Evolutionary conservation across 2,797 vertebrate genomes (phyloP).

Genomic region (Tinamus major): DNA sequence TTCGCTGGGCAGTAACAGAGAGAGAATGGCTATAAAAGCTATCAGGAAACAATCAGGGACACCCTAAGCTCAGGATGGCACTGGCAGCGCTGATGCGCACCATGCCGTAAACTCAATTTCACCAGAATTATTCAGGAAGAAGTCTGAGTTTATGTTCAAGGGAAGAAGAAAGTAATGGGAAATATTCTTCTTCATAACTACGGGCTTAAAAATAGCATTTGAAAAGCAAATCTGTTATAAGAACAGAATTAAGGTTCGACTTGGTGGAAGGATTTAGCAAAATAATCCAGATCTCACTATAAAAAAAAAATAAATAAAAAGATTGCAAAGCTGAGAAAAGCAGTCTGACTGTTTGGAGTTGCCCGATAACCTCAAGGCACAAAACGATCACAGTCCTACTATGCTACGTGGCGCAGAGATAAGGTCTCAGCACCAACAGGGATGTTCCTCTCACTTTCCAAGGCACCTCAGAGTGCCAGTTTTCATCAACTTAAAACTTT

Average conservation of each 20-base stretch:
- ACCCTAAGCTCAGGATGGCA: not conserved
- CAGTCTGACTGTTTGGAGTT: not conserved
- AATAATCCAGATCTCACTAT: constrained; percentile 4
- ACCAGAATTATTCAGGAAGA: not conserved
- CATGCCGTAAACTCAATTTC: not conserved
- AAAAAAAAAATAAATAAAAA: not conserved
- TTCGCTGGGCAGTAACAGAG: not conserved
- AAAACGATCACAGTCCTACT: not conserved
- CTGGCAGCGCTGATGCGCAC: not conserved
- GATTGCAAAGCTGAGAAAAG: not conserved
- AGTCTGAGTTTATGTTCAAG: not conserved
- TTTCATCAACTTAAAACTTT: not conserved
- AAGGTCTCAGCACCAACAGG: not conserved
- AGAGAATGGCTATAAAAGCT: not conserved
- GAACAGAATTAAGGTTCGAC: constrained; percentile 6
- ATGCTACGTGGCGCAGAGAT: accelerated
- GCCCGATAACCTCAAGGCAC: not conserved
- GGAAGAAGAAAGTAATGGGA: not conserved
- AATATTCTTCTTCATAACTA: not conserved
- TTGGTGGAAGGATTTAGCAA: constrained; percentile 3
- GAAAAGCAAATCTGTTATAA: constrained; percentile 24
- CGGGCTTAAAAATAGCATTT: not conserved
- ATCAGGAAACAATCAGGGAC: not conserved
- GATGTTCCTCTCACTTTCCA: not conserved
- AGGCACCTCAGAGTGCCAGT: not conserved